Evolutionary conservation across 2,113 vertebrate species (phyloP).

Genomic region (Capricornis sumatraensis): DNA sequence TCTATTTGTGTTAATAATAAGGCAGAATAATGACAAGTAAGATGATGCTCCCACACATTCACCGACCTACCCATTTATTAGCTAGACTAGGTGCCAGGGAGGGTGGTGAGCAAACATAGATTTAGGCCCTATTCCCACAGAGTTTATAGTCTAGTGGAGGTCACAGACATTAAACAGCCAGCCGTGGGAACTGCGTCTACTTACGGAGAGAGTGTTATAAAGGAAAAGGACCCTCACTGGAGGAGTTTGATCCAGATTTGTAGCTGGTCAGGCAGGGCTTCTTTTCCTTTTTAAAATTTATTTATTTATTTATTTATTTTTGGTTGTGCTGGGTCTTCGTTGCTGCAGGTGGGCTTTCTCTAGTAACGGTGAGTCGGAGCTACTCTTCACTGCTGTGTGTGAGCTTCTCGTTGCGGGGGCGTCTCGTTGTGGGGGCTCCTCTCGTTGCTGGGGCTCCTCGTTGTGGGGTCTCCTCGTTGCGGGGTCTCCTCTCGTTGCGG

Average conservation of each 20-base stretch:
- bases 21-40: background rate
- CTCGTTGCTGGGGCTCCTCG: accelerated
- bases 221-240: background rate
- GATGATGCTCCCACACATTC: background rate
- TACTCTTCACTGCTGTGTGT: accelerated
- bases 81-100: background rate
- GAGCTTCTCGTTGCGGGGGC: accelerated
- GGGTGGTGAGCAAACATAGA: background rate
- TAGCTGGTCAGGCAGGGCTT: background rate
- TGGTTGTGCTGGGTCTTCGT: background rate
- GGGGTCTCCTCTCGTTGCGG: accelerated
- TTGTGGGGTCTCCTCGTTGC: accelerated
- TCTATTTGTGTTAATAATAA: background rate
- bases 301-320: background rate
- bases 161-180: background rate
- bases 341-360: background rate
- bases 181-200: background rate
- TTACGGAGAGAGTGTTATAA: background rate
- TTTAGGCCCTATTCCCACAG: background rate
- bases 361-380: accelerated
- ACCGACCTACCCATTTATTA: background rate
- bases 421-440: background rate
- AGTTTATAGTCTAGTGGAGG: background rate
- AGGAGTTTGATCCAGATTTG: background rate
- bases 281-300: background rate